Conservation (phyloP, 2,888 invertebrate species). For the Parasteatoda lunata region DNA sequence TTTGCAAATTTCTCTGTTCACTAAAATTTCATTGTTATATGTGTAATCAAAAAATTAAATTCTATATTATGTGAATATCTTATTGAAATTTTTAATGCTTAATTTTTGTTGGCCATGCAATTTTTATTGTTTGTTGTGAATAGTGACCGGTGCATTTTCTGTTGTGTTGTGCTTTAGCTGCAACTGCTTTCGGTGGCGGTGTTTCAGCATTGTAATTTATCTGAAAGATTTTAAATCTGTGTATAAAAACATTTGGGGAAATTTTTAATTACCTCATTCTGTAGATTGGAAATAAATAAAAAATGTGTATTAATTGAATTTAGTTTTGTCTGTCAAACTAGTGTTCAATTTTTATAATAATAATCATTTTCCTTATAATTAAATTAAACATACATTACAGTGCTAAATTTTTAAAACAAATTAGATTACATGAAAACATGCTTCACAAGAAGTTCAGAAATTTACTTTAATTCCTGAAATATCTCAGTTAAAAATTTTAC, state of each 20-base stretch:
- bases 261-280: conserved; percentile 66
- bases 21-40: conserved; percentile 1
- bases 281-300: conserved; percentile 64
- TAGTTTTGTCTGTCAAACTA: neutral
- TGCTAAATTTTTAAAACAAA: neutral
- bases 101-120: conserved; percentile 57
- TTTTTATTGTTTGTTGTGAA: conserved; percentile 66
- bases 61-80: conserved; percentile 15
- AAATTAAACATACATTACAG: neutral
- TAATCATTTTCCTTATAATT: neutral
- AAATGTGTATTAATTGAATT: conserved; percentile 26
- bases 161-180: conserved; percentile 65
- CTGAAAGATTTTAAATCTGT: conserved; percentile 18
- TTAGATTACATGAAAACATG: neutral
- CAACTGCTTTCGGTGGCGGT: conserved; percentile 65
- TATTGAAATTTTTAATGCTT: conserved; percentile 39
- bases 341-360: neutral
- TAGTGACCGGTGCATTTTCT: conserved; percentile 66
- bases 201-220: conserved; percentile 54
- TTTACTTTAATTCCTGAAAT: neutral
- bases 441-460: neutral
- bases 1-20: conserved; percentile 33
- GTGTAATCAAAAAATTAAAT: conserved; percentile 53
- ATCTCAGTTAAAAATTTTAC: neutral
- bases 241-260: conserved; percentile 49